phyloP scores from a whole-genome alignment of 2,888 invertebrate genomes.

The Isotomurus palustris region DNA sequence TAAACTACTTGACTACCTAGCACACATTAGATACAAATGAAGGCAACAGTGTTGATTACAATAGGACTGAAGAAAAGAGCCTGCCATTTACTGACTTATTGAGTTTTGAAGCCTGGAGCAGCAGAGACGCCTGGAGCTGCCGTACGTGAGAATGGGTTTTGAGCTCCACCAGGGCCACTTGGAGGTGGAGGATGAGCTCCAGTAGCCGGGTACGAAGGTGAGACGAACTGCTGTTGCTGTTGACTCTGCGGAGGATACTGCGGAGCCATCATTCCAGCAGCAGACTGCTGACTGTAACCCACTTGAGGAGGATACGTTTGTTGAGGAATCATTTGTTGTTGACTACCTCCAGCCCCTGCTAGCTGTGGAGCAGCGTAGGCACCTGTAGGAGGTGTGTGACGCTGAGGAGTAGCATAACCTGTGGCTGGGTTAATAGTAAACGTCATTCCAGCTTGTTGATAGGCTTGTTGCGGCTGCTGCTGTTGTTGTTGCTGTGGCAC shows the following conservation, averaged over 20 bases:
- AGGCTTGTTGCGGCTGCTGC: not conserved
- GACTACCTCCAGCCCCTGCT: not conserved
- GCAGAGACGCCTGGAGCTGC: too few relatives aligned
- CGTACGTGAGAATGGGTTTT: slow-evolving; percentile 3
- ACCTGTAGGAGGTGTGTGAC: not conserved
- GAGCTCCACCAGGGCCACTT: not conserved
- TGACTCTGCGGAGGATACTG: slow-evolving; percentile 1
- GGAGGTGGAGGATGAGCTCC: slow-evolving; percentile 5
- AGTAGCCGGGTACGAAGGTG: not conserved
- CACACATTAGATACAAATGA: too few relatives aligned
- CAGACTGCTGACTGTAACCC: not conserved
- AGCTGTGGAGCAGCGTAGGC: not conserved
- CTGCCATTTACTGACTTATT: not conserved
- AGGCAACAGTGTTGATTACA: too few relatives aligned
- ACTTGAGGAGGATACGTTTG: too few relatives aligned
- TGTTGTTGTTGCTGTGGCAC: not conserved
- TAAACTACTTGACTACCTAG: too few relatives aligned
- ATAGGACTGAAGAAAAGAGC: not conserved
- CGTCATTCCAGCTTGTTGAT: not conserved
- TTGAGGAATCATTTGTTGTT: slow-evolving; percentile 3
- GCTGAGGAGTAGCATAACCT: not conserved
- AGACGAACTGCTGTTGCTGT: not conserved
- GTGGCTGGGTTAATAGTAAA: not conserved
- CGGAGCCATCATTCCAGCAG: slow-evolving; percentile 1
- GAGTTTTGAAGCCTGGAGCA: not conserved